Conservation (phyloP, 2,797 vertebrate genomes). For the Pagetopsis macropterus region DNA sequence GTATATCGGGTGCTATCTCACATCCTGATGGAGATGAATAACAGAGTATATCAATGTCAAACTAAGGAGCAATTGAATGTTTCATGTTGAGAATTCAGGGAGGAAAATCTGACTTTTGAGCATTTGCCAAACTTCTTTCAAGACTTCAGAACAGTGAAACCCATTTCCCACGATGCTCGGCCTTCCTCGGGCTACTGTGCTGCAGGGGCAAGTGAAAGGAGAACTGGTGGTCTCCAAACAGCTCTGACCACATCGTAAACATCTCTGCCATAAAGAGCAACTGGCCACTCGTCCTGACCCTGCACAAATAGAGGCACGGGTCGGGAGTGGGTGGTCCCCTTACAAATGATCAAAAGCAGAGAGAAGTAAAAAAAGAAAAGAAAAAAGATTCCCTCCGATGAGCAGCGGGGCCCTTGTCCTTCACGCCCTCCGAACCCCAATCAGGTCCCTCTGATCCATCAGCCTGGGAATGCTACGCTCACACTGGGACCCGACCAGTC, state of each 20-base stretch:
- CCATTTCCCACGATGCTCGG: constrained; percentile 22
- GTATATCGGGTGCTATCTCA: not conserved
- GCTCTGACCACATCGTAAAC: constrained; percentile 87
- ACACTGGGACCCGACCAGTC: constrained; percentile 15
- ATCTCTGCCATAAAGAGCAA: constrained; percentile 84
- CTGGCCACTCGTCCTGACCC: constrained; percentile 84
- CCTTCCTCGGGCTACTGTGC: constrained; percentile 55
- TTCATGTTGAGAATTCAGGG: not conserved
- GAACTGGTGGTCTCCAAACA: constrained; percentile 84
- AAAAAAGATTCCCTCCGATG: constrained; percentile 43
- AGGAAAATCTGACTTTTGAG: constrained; percentile 13
- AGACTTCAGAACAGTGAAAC: constrained; percentile 40
- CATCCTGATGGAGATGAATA: not conserved
- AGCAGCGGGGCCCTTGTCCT: constrained; percentile 35
- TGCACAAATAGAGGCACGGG: constrained; percentile 82
- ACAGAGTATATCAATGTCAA: not conserved
- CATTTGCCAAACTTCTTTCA: constrained; percentile 28
- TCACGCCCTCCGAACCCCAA: constrained; percentile 6
- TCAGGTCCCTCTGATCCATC: constrained; percentile 38
- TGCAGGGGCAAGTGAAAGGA: constrained; percentile 79
- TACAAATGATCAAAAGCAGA: constrained; percentile 65
- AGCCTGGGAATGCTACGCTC: constrained; percentile 34
- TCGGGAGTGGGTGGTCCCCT: constrained; percentile 84
- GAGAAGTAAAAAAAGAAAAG: constrained; percentile 21
- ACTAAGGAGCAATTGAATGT: not conserved